These are phyloP conservation scores for Sepioteuthis lessoniana DNA, from an alignment of 2,888 invertebrate genomes.

Conservation along the genomic window DNA sequence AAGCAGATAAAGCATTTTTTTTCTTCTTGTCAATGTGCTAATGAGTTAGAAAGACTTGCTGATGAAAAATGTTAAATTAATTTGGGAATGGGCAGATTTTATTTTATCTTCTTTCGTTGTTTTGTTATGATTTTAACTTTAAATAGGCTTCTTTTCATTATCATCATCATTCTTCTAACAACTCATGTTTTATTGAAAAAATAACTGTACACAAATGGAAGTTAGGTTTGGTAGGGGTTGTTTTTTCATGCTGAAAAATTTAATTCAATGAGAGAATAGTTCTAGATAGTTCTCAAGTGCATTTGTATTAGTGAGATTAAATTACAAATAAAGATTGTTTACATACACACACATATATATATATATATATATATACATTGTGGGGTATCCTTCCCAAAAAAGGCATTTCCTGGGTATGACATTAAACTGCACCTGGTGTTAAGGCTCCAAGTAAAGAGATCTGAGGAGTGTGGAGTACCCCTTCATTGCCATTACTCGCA, in stretches of 20 bases:
- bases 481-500: no score
- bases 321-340: no score
- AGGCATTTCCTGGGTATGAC: no score
- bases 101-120: background rate
- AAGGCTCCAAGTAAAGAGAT: no score
- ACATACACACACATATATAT: background rate
- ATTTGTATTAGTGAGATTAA: background rate
- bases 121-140: background rate
- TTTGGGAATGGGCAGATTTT: slow-evolving; percentile 33
- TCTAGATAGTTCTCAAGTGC: slow-evolving; percentile 1
- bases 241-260: background rate
- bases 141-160: background rate
- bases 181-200: background rate
- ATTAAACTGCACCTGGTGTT: no score
- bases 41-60: background rate
- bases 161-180: background rate
- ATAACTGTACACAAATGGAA: background rate
- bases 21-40: slow-evolving; percentile 6
- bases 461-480: no score
- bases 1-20: slow-evolving; percentile 3
- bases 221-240: background rate
- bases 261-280: background rate
- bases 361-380: background rate
- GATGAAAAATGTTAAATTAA: slow-evolving; percentile 33
- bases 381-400: no score